Base-by-base conservation (phyloP, 1,140 invertebrate genomes). In the Macrobrachium rosenbergii region DNA sequence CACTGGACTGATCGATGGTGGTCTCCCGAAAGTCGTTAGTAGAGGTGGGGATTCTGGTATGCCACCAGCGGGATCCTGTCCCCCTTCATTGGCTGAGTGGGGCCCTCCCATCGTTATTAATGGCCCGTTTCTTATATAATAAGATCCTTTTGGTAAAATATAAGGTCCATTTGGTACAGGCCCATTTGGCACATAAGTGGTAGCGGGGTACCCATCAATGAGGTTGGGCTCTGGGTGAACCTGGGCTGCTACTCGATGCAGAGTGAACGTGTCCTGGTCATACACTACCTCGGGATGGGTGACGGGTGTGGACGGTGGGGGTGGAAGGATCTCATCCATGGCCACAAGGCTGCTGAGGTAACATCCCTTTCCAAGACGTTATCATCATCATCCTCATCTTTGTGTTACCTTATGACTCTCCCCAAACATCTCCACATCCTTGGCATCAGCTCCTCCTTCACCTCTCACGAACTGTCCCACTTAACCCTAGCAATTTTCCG, bases 11-110 rank as follows among this genome's bases (percentile, higher is more conserved):
- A 52, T 52, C 23, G 45, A 14, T 7, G 67, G 2, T 58, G 82
- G 72, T 2, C 82, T 52, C 6, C 84, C 78, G 60, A 87, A 87
- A n/a, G 84, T 81, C 16, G 84, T 87, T 52, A 87, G 69, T 3
- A 63, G 21, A 11, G 78, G 78, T 0, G 84, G 58, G 28, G 64
- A 43, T 6, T 52, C 45, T 8, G 45, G 14, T 37, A 23, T 37
- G 59, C 23, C 45, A 11, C 77, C 21, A 11, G 45, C 23, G 60
- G 75, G 73, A 23, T 45, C 59, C 2, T 59, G 52, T 21, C 58
- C 28, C 37, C 58, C n/a, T 19, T 43, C 62, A 28, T 23, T 28
- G 2, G 21, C 67, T 17, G 67, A 72, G 76, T 58, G 81, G 8
- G 82, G 82, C 0, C 72, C 82, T 21, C 82, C 82, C 82, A 76